Evolutionary conservation across 2,113 vertebrate genomes (phyloP).

Genomic region (Albula goreensis): DNA sequence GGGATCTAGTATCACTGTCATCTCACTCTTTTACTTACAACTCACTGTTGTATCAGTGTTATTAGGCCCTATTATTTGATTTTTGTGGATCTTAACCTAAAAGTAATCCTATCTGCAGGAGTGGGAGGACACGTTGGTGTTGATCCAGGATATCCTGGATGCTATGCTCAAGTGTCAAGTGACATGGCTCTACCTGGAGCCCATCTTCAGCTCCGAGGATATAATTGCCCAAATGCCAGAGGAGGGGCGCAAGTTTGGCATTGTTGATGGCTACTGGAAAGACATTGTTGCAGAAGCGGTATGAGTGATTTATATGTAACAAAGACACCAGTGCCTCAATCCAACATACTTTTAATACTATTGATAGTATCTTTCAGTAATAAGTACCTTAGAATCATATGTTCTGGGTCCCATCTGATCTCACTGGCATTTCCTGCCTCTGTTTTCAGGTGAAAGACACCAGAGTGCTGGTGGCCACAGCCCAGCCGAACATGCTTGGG

Average conservation of each 20-base stretch:
- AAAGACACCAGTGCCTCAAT: conserved; percentile 5
- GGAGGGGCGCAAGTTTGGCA: conserved; percentile 82
- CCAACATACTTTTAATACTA: neutral
- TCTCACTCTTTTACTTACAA: neutral
- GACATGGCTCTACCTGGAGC: conserved; percentile 89
- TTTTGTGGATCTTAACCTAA: conserved; percentile 6
- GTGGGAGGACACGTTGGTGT: conserved; percentile 82
- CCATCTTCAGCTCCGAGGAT: conserved; percentile 92
- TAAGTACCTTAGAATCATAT: neutral
- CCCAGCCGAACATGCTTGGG: conserved; percentile 72
- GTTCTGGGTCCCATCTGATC: conserved; percentile 6
- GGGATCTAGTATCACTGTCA: neutral
- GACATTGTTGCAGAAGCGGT: conserved; percentile 78
- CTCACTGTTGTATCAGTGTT: neutral
- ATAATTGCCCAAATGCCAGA: conserved; percentile 92
- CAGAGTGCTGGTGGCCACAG: conserved; percentile 61
- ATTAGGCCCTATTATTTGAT: neutral
- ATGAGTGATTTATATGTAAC: conserved; percentile 38
- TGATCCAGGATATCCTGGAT: conserved; percentile 84
- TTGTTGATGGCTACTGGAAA: conserved; percentile 86
- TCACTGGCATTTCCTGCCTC: neutral
- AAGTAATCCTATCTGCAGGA: conserved; percentile 61
- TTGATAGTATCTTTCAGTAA: neutral
- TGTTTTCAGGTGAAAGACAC: conserved; percentile 60
- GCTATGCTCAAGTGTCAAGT: conserved; percentile 83